These are phyloP conservation scores for Tetramorium parvispinum DNA, from an alignment of 1,140 invertebrate genomes.

Conservation along the genomic window DNA sequence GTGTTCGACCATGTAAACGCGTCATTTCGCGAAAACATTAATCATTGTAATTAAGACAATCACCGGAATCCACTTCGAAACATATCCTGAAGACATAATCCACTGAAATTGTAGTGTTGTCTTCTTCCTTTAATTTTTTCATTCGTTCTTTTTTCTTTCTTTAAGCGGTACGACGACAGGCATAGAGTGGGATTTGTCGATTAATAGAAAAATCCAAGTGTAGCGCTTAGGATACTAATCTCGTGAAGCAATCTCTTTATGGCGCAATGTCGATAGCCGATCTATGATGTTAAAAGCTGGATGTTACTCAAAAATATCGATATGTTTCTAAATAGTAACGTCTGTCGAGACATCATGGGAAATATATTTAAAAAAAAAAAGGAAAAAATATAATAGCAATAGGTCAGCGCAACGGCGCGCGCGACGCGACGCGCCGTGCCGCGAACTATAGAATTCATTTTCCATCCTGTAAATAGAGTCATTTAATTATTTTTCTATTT, in stretches of 20 bases:
- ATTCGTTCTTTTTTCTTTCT: neutral
- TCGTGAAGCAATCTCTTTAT: constrained; percentile 68
- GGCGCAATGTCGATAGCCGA: constrained; percentile 66
- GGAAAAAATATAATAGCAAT: constrained; percentile 66
- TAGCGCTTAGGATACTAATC: constrained; percentile 67
- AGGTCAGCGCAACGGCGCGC: constrained; percentile 55
- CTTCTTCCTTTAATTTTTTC: neutral
- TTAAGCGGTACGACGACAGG: constrained; percentile 37
- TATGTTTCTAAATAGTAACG: constrained; percentile 64
- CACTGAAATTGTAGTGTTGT: constrained; percentile 30
- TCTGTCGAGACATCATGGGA: constrained; percentile 56
- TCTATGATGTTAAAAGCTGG: constrained; percentile 64
- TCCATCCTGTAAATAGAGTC: constrained; percentile 79
- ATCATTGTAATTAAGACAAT: constrained; percentile 72
- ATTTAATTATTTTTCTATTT: constrained; percentile 83
- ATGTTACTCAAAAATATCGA: constrained; percentile 63
- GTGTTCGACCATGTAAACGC: constrained; percentile 1
- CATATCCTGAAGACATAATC: constrained; percentile 75
- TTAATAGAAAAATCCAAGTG: constrained; percentile 61
- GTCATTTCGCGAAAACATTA: constrained; percentile 15
- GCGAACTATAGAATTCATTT: constrained; percentile 71
- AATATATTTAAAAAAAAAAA: neutral
- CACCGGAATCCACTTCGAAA: constrained; percentile 69
- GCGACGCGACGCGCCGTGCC: neutral
- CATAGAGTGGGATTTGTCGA: constrained; percentile 47